A percentile compares a stretch with the other conserved stretches of the same genome.
Conservation (phyloP, 2,888 invertebrate genomes). For the Eugnorisma glareosa region DNA sequence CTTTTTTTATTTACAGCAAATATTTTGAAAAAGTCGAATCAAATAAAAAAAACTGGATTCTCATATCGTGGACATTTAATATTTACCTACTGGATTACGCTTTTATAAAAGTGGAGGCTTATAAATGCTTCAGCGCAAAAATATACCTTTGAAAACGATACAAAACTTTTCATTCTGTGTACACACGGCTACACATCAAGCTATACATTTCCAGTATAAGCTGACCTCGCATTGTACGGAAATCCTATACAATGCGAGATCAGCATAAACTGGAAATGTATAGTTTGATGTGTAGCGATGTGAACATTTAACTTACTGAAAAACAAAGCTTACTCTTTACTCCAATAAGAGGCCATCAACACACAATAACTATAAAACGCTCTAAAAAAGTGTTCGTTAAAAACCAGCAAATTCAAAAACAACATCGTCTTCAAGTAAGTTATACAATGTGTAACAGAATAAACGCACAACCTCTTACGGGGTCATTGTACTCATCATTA, state of each 20-base stretch:
- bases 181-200: no score
- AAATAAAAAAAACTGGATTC: not conserved
- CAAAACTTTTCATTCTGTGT: not conserved
- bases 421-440: slow-evolving; percentile 71
- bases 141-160: not conserved
- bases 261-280: no score
- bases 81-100: not conserved
- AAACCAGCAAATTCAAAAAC: slow-evolving; percentile 36
- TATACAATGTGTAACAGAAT: no score
- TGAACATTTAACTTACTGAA: not conserved
- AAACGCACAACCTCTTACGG: no score
- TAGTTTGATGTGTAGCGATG: no score
- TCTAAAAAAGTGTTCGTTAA: not conserved
- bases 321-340: slow-evolving; percentile 4
- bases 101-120: not conserved
- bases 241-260: no score
- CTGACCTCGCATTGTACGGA: no score
- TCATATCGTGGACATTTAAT: not conserved
- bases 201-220: no score
- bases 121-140: not conserved
- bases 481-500: no score
- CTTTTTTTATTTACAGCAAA: not conserved
- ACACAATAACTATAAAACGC: not conserved
- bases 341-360: not conserved
- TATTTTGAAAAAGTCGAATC: not conserved